phyloP scores from a whole-genome alignment of 2,888 invertebrate species.

The Cheilosia pagana region DNA sequence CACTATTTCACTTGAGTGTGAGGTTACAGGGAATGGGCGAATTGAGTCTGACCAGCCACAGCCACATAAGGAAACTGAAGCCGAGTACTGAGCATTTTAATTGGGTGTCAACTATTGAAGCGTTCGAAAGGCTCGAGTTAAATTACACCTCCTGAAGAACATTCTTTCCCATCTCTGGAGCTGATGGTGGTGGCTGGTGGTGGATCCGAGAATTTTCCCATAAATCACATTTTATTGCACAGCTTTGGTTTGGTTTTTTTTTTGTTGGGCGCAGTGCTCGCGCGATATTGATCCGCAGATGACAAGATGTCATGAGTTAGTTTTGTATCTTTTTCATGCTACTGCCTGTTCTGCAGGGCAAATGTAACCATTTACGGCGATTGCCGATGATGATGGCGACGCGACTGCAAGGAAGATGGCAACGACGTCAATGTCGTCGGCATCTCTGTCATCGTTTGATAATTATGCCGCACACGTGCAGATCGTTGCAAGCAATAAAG shows the following conservation, averaged over 20 bases:
- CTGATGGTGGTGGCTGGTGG: not conserved
- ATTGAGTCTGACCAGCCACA: conserved; percentile 7
- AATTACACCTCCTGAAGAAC: conserved; percentile 47
- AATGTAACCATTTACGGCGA: conserved; percentile 54
- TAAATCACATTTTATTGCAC: conserved; percentile 55
- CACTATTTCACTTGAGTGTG: conserved; percentile 26
- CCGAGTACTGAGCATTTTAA: conserved; percentile 51
- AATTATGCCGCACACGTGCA: conserved; percentile 76
- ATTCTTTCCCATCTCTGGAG: conserved; percentile 29
- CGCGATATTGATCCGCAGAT: conserved; percentile 59
- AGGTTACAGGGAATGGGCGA: conserved; percentile 31
- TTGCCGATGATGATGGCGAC: conserved; percentile 37
- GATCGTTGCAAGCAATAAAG: conserved; percentile 67
- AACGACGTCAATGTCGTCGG: conserved; percentile 33
- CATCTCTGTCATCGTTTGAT: conserved; percentile 60
- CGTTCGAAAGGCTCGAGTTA: conserved; percentile 14
- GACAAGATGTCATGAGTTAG: conserved; percentile 48
- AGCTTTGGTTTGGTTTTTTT: conserved; percentile 22
- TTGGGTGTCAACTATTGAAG: conserved; percentile 62
- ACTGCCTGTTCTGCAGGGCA: conserved; percentile 10
- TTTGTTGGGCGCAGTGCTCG: conserved; percentile 39
- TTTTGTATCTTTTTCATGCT: conserved; percentile 45
- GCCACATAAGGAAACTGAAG: conserved; percentile 40
- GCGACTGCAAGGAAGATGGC: conserved; percentile 20
- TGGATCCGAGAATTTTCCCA: conserved; percentile 46